These are phyloP conservation scores for Puntigrus tetrazona DNA, from an alignment of 2,113 vertebrate genomes.

Conservation along the genomic window DNA sequence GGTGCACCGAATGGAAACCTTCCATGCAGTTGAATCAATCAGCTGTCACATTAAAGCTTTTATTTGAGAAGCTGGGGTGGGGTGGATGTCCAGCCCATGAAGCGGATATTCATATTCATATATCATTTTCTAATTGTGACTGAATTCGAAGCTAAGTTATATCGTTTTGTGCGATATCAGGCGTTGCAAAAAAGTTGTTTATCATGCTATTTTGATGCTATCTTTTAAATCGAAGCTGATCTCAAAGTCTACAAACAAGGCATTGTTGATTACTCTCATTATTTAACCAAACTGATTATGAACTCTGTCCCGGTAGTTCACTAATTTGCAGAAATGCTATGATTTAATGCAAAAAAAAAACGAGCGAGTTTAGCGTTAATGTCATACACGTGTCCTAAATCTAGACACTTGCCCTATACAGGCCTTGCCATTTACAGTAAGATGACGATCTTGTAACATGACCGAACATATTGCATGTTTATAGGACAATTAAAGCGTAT, in stretches of 20 bases:
- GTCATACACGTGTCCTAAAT: neutral
- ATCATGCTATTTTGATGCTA: neutral
- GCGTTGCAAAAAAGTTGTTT: neutral
- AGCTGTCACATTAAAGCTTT: slow-evolving; percentile 51
- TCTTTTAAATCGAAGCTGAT: neutral
- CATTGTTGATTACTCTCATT: neutral
- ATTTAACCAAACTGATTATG: neutral
- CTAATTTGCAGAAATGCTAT: neutral
- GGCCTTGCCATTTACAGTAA: slow-evolving; percentile 30
- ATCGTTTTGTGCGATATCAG: neutral
- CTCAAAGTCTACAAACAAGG: neutral
- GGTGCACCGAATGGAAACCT: slow-evolving; percentile 25
- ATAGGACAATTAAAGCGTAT: slow-evolving; percentile 40
- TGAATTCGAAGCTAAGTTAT: neutral
- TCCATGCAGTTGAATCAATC: slow-evolving; percentile 41
- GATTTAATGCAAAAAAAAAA: neutral
- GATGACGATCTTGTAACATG: slow-evolving; percentile 34
- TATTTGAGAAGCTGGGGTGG: slow-evolving; percentile 52
- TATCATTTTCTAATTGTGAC: neutral
- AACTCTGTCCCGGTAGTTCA: neutral
- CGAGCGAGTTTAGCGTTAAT: neutral
- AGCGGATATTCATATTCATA: slow-evolving; percentile 37
- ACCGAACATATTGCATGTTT: slow-evolving; percentile 27
- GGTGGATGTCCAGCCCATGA: slow-evolving; percentile 33
- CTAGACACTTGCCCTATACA: neutral